Evolutionary conservation across 2,888 invertebrate genomes (phyloP), one percentile per base, ranked within the genome.

Genomic region (Caenorhabditis japonica): DNA sequence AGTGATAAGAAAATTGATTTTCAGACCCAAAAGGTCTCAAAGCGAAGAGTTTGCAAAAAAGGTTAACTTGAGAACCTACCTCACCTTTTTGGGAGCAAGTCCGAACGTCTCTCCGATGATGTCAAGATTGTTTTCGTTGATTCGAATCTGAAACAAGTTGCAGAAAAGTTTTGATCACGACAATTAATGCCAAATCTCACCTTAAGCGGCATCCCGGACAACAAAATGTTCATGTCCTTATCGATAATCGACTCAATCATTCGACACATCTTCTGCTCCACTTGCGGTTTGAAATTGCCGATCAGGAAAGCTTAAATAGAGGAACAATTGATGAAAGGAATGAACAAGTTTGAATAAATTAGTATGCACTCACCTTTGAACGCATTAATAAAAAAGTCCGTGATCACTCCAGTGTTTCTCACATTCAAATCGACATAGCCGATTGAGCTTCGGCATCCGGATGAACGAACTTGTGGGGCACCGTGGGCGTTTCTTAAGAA

Each of bases 371-470:
- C 13, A 85, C 85, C 80, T 76, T 85, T 85, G 60, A 85, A 85
- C 8, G 85, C 83, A 49, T 85, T 85, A 44, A 86, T 86, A 74
- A 86, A 87, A 71, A 86, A 86, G 68, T 86, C 86, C 7, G 86
- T 86, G 33, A 86, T 74, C 23, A 86, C 84, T 23, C 86, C 86
- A 5, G 86, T 86, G 76, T 86, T 86, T 36, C 86, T 52, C 4
- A 86, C 86, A 61, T 84, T 86, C 66, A 86, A 53, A 64, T 86
- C 86, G 15, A 86, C 86, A 51, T 87, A 86, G 15, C 86, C 86
- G 39, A 86, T 81, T 8, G 82, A 70, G 17, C 85, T 71, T 41
- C 80, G 76, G 55, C 86, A 86, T 44, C 75, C 80, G 25, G 82
- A 80, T 15, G 83, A 81, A 60, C 82, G 75, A 7, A 86, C 86